These are phyloP conservation scores for Rhamnusium bicolor DNA, from an alignment of 2,888 invertebrate genomes.

Conservation along the genomic window DNA sequence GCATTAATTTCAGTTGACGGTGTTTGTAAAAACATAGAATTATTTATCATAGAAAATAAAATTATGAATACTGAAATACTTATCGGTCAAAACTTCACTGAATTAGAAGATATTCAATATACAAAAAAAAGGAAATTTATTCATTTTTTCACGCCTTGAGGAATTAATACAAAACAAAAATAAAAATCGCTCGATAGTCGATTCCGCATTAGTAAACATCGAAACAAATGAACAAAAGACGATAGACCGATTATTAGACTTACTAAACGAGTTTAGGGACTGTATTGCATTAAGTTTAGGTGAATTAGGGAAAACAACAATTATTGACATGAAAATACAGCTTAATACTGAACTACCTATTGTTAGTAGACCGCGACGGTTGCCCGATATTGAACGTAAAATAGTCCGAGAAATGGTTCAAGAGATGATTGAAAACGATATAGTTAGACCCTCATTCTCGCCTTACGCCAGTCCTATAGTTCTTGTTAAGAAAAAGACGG, in stretches of 20 bases:
- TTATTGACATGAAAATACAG: neutral
- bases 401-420: neutral
- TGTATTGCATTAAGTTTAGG: neutral
- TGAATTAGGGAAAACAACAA: neutral
- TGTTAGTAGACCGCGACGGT: neutral
- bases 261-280: neutral
- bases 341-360: neutral
- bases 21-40: neutral
- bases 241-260: neutral
- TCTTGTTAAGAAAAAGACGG: too few species aligned
- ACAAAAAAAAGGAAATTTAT: slow-evolving; percentile 7
- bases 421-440: too few species aligned
- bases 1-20: too few species aligned
- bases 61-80: slow-evolving; percentile 4
- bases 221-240: neutral
- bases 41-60: neutral
- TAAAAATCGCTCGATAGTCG: too few species aligned
- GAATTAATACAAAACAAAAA: neutral
- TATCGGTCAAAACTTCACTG: slow-evolving; percentile 34
- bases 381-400: neutral
- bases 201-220: neutral
- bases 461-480: too few species aligned
- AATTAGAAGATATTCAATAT: slow-evolving; percentile 19
- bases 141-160: neutral
- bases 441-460: too few species aligned